These are phyloP conservation scores for Orchestia grillus DNA, from an alignment of 1,140 invertebrate genomes.

Conservation along the genomic window DNA sequence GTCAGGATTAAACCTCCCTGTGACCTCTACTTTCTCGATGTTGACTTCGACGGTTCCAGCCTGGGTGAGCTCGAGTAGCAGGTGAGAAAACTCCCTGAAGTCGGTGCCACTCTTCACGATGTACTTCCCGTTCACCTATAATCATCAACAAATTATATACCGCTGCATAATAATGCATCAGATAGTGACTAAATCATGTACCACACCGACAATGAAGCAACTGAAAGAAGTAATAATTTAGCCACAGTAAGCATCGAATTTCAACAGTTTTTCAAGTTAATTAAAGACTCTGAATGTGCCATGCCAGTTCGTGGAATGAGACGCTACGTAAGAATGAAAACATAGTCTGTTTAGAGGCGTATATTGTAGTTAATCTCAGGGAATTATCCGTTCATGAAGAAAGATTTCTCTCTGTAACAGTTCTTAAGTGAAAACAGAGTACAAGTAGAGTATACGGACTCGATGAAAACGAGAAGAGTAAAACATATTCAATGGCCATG, in stretches of 20 bases:
- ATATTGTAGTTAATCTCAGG: too few species aligned
- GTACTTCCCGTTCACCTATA: slow-evolving; percentile 83
- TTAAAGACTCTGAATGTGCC: too few species aligned
- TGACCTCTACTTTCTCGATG: slow-evolving; percentile 82
- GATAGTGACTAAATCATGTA: neutral
- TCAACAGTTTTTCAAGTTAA: too few species aligned
- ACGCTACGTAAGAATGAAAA: too few species aligned
- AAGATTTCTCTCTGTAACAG: too few species aligned
- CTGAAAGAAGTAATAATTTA: neutral
- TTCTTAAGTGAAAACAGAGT: too few species aligned
- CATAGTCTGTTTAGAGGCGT: too few species aligned
- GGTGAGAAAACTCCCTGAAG: slow-evolving; percentile 88
- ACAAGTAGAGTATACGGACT: too few species aligned
- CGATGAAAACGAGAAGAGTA: too few species aligned
- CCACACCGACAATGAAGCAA: neutral
- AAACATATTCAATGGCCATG: too few species aligned
- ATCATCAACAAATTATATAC: slow-evolving; percentile 30
- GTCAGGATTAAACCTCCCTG: slow-evolving; percentile 81
- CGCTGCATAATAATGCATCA: neutral
- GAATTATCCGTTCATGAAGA: too few species aligned
- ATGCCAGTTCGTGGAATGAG: too few species aligned
- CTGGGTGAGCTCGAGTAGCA: slow-evolving; percentile 78
- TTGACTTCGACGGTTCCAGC: slow-evolving; percentile 76
- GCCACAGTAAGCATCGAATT: neutral
- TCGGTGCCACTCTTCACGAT: slow-evolving; percentile 93